These are phyloP conservation scores for Plumapathes pennacea DNA, from an alignment of 92 coral and sea anemone species.

Conservation along the genomic window DNA sequence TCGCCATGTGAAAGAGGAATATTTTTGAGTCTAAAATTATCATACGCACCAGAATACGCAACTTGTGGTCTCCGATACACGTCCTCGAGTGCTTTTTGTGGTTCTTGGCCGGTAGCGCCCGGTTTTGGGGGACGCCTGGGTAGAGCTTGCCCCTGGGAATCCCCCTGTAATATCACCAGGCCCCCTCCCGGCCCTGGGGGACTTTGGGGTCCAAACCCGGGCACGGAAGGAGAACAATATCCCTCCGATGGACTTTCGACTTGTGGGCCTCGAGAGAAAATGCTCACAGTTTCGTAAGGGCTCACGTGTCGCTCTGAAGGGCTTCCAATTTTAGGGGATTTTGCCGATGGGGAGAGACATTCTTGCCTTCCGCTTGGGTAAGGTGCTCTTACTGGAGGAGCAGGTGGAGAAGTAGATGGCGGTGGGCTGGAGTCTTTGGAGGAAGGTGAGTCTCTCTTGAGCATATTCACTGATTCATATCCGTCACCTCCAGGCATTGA, in stretches of 20 bases:
- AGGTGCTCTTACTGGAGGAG: conserved; percentile 7
- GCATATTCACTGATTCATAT: too few relatives aligned
- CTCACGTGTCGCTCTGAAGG: conserved; percentile 7
- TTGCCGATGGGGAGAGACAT: too few relatives aligned
- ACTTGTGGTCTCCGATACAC: too few relatives aligned
- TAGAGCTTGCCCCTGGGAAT: conserved; percentile 23
- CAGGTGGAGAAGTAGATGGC: not conserved
- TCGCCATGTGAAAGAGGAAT: conserved; percentile 1
- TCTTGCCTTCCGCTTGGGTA: conserved; percentile 4
- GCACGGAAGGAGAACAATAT: too few relatives aligned
- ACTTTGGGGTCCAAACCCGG: too few relatives aligned
- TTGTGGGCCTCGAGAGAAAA: conserved; percentile 1
- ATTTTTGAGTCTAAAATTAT: conserved; percentile 52
- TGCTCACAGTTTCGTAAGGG: conserved; percentile 49
- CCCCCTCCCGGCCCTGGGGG: too few relatives aligned
- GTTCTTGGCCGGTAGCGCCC: not conserved
- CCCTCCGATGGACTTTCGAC: too few relatives aligned
- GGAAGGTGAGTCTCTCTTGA: too few relatives aligned
- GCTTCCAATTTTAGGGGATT: too few relatives aligned
- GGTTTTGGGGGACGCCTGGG: conserved; percentile 37
- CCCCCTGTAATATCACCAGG: conserved; percentile 4
- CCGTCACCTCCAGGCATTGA: too few relatives aligned
- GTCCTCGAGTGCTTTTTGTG: too few relatives aligned
- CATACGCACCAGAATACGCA: conserved; percentile 40
- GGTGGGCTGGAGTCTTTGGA: not conserved